Evolutionary conservation across 2,888 invertebrate species (phyloP), one percentile per base, ranked within the genome.

Genomic region (Ctena decussata): DNA sequence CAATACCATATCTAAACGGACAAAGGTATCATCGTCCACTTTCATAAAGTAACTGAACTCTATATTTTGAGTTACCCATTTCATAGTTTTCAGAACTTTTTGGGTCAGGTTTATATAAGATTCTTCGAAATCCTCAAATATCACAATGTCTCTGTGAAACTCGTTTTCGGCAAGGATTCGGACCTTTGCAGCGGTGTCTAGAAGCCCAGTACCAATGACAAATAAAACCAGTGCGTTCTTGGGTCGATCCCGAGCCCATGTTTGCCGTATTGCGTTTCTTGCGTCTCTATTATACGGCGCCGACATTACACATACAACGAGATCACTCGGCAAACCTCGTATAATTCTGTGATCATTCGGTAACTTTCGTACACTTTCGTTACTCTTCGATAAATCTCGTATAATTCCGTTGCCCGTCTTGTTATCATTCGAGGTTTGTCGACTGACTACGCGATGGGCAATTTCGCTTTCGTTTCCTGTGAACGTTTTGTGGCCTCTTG

Each of bases 11-110:
- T 98, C 97, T 65, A 99, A 94, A 92, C 98, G 96, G 0, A 98
- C 98, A 96, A 98, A 99, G 0, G 98, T 97, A 95, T 99, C 99
- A 96, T 99, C 99, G 96, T 99, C 99, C 94, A 97, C 98, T 96
- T 99, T 99, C 8, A 99, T 96, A 8, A 99, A 95, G 96, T 97
- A 99, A 89, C 97, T 96, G 95, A 97, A 98, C 30, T 96, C 94
- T 21, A 95, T 94, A 79, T 97, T 96, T n/a, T 95, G 95, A 6
- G 96, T 94, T 0, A 97, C 86, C 91, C 96, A 96, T 39, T 96
- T 96, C 49, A 98, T 96, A 0, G 98, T 97, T 80, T 97, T 96
- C 41, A 98, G 94, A 74, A 99, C 96, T 96, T 99, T 99, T 70
- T 96, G 95, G 0, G 98, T 97, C 70, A 99, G 96, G 91, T 97